A percentile compares a stretch with the other conserved stretches of the same genome.
These are phyloP conservation scores for Phenganax subtilis DNA, from an alignment of 92 coral and sea anemone species.

Conservation along the genomic window DNA sequence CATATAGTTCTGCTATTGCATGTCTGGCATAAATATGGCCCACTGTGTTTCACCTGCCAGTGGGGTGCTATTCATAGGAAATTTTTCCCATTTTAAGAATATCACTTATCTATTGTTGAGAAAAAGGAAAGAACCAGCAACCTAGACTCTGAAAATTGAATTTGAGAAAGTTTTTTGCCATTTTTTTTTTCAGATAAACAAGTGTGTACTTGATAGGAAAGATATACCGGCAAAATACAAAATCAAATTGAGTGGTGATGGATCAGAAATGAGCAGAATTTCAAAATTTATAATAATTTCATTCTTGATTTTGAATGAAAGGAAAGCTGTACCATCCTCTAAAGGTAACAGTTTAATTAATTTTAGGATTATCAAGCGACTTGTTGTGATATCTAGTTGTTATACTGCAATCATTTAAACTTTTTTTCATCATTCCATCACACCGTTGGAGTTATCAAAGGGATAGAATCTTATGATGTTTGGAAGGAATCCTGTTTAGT, in stretches of 20 bases:
- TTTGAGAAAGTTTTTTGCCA: too few species aligned
- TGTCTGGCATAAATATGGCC: too few species aligned
- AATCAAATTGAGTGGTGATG: neutral
- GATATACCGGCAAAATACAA: neutral
- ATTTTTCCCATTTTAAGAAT: too few species aligned
- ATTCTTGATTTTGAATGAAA: constrained; percentile 1
- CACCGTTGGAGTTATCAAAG: neutral
- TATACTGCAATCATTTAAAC: too few species aligned
- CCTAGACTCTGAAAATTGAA: too few species aligned
- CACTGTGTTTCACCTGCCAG: too few species aligned
- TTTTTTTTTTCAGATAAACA: neutral
- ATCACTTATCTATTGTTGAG: too few species aligned
- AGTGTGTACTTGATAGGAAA: neutral
- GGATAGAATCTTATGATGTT: neutral
- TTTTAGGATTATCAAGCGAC: too few species aligned
- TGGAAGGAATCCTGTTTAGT: neutral
- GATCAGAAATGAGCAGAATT: neutral
- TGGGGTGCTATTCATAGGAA: too few species aligned
- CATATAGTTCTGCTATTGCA: too few species aligned
- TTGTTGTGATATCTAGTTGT: too few species aligned
- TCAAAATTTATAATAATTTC: neutral
- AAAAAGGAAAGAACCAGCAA: too few species aligned
- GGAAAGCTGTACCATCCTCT: neutral
- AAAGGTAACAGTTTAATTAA: neutral
- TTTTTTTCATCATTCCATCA: neutral